phyloP scores from a whole-genome alignment of 1,140 invertebrate genomes.

The Drosophila setifemur region DNA sequence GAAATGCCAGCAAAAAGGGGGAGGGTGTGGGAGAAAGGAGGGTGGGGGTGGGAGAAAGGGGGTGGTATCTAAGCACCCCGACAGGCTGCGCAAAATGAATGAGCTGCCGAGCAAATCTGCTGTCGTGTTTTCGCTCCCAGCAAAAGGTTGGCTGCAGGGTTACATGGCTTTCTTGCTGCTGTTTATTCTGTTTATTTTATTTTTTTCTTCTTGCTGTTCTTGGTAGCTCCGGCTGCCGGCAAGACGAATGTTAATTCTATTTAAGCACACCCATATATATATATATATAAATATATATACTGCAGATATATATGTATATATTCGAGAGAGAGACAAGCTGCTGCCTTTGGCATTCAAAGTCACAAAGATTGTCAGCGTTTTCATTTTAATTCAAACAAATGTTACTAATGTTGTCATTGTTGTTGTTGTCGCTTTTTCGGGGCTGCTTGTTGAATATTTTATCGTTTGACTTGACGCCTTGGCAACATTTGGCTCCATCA shows the following conservation, averaged over 20 bases:
- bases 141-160: conserved; percentile 62
- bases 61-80: conserved; percentile 44
- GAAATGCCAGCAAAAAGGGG: conserved; percentile 46
- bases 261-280: conserved; percentile 52
- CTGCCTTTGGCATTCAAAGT: conserved; percentile 71
- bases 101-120: conserved; percentile 77
- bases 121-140: conserved; percentile 63
- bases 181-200: conserved; percentile 4
- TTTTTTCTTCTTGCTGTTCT: conserved; percentile 4
- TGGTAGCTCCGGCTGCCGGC: conserved; percentile 31
- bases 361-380: conserved; percentile 78
- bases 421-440: conserved; percentile 49
- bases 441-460: conserved; percentile 74
- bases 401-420: conserved; percentile 79
- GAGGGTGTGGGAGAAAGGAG: not conserved
- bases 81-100: conserved; percentile 72
- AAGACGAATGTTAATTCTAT: conserved; percentile 81
- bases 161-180: conserved; percentile 43
- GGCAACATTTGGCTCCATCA: conserved; percentile 75
- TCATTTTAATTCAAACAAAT: conserved; percentile 82
- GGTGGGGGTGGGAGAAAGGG: not conserved
- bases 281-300: not conserved
- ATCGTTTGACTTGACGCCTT: conserved; percentile 74
- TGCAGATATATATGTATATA: not conserved
- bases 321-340: conserved; percentile 43